Conservation (phyloP, 92 coral and sea anemone species). For the Nematostella vectensis region DNA sequence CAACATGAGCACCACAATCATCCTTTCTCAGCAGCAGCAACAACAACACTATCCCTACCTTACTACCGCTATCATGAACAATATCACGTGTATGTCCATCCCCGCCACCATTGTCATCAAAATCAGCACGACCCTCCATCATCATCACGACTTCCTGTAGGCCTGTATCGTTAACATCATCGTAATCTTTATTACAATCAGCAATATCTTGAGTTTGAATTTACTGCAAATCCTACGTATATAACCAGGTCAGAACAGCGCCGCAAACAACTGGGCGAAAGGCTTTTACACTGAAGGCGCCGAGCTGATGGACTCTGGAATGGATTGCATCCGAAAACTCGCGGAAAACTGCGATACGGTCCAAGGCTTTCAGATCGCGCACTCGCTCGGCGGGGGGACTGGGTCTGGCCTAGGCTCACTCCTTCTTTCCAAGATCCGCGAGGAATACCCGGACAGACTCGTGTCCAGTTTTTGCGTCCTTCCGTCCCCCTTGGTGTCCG, state of each 20-base stretch:
- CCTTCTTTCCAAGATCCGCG: constrained; percentile 76
- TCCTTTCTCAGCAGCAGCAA: too few relatives aligned
- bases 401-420: constrained; percentile 84
- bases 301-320: constrained; percentile 69
- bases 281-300: constrained; percentile 91
- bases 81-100: too few relatives aligned
- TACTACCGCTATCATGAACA: too few relatives aligned
- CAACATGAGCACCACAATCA: too few relatives aligned
- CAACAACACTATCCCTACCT: too few relatives aligned
- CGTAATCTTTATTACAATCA: not conserved
- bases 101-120: too few relatives aligned
- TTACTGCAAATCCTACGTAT: not conserved
- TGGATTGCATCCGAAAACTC: constrained; percentile 82
- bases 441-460: constrained; percentile 82
- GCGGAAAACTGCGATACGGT: constrained; percentile 81
- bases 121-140: too few relatives aligned
- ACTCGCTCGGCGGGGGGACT: constrained; percentile 86
- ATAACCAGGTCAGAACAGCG: constrained; percentile 85
- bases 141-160: too few relatives aligned
- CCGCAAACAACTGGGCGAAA: constrained; percentile 92
- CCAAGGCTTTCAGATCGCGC: constrained; percentile 86
- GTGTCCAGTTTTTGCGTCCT: constrained; percentile 72
- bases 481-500: constrained; percentile 92
- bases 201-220: not conserved
- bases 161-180: too few relatives aligned